A percentile compares a stretch with the other conserved stretches of the same genome.
Evolutionary conservation across 64 coral and sea anemone species (phyloP).

Genomic region (Montipora sp.): DNA sequence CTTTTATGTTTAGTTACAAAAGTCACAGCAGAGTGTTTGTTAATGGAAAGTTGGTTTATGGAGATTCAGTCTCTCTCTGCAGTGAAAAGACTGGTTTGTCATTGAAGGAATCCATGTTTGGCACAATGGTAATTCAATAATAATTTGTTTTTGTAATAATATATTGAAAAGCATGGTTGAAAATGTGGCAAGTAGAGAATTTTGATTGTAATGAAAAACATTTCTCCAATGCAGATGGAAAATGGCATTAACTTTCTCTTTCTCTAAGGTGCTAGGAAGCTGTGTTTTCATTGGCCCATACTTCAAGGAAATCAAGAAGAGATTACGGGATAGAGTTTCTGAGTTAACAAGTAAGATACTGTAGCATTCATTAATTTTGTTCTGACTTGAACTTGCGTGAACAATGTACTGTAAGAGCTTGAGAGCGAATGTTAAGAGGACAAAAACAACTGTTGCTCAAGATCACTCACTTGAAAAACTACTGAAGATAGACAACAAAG

Average conservation of each 20-base stretch:
- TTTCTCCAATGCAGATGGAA: too few species aligned
- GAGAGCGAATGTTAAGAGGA: too few species aligned
- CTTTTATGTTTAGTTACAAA: constrained; percentile 32
- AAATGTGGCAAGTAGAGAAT: too few species aligned
- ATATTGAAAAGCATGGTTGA: background rate
- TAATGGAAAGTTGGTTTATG: constrained; percentile 73
- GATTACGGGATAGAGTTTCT: constrained; percentile 27
- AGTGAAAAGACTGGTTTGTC: background rate
- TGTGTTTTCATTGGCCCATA: constrained; percentile 71
- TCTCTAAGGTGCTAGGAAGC: constrained; percentile 53
- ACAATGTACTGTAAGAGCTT: too few species aligned
- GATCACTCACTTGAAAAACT: too few species aligned
- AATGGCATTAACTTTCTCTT: background rate
- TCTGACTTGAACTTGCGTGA: background rate
- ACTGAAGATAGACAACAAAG: too few species aligned
- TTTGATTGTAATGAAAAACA: too few species aligned
- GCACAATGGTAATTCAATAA: constrained; percentile 40
- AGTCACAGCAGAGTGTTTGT: constrained; percentile 77
- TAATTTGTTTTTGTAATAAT: background rate
- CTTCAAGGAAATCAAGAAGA: constrained; percentile 58
- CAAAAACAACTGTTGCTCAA: too few species aligned
- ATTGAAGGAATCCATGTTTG: constrained; percentile 61
- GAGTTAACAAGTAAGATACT: constrained; percentile 57
- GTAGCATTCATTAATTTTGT: background rate
- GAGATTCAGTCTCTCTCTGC: constrained; percentile 55